Evolutionary conservation across 2,797 vertebrate genomes (phyloP).

Genomic region (Catamblyrhynchus diadema): DNA sequence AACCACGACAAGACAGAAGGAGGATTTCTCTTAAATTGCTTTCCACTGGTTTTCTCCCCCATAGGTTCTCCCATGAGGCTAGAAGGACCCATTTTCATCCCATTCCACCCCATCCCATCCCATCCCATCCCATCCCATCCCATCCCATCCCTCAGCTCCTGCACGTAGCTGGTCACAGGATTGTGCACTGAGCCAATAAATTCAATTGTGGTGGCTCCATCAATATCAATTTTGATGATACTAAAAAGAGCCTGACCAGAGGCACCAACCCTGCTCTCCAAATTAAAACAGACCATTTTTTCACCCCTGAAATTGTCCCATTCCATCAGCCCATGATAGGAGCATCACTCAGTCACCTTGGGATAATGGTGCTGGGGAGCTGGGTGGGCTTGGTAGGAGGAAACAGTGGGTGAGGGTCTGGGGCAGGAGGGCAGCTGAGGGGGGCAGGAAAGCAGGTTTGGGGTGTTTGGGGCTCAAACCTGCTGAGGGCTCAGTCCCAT

Average conservation of each 20-base stretch:
- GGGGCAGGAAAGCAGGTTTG: background rate
- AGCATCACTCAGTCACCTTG: fast-evolving
- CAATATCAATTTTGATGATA: background rate
- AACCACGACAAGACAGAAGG: background rate
- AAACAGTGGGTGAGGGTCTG: fast-evolving
- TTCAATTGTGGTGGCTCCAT: conserved; percentile 1
- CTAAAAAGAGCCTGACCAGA: background rate
- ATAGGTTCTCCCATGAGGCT: fast-evolving
- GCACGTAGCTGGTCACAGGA: background rate
- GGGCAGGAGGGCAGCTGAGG: background rate
- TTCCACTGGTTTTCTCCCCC: fast-evolving
- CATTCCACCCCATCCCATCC: background rate
- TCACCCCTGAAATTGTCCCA: background rate
- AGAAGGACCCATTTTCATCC: background rate
- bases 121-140: too few species aligned
- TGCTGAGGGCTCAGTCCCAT: fast-evolving
- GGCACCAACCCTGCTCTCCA: background rate
- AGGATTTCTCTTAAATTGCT: background rate
- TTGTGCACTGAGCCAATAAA: conserved; percentile 42
- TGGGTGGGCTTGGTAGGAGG: background rate
- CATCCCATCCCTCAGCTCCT: background rate
- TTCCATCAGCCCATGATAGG: fast-evolving
- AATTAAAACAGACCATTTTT: fast-evolving
- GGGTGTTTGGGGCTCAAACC: background rate
- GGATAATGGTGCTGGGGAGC: background rate